Conservation (phyloP, 2,888 invertebrate genomes). For the Nycteola revayana region DNA sequence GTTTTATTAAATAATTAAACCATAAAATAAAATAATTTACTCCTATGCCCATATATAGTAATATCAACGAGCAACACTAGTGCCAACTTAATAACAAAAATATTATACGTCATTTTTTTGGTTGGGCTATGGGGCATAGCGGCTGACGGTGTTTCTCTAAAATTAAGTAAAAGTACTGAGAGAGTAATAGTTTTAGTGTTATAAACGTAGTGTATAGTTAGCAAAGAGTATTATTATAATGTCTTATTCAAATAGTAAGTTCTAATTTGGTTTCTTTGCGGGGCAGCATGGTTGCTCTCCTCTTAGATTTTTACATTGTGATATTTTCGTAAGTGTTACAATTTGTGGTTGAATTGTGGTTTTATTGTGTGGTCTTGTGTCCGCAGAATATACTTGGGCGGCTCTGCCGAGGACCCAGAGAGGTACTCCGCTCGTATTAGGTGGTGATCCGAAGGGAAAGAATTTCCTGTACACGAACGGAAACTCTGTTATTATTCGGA, state of each 20-base stretch:
- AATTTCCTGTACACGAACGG: constrained; percentile 98
- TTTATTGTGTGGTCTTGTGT: constrained; percentile 37
- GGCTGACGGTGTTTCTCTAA: constrained; percentile 70
- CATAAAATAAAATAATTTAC: constrained; percentile 11
- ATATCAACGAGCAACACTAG: constrained; percentile 43
- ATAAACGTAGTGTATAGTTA: constrained; percentile 50
- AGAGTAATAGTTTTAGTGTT: constrained; percentile 46
- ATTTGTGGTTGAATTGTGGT: constrained; percentile 26
- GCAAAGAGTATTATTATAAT: constrained; percentile 57
- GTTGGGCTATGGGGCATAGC: constrained; percentile 62
- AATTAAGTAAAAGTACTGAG: constrained; percentile 64
- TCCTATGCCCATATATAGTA: constrained; percentile 58
- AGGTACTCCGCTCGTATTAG: constrained; percentile 96
- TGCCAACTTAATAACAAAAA: constrained; percentile 53
- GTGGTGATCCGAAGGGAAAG: constrained; percentile 97
- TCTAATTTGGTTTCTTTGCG: constrained; percentile 29
- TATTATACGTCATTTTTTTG: constrained; percentile 67
- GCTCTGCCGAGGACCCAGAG: constrained; percentile 96
- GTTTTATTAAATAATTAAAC: no score
- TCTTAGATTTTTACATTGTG: constrained; percentile 28
- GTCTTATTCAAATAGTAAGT: constrained; percentile 79
- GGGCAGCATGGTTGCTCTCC: constrained; percentile 41
- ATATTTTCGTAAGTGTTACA: constrained; percentile 27
- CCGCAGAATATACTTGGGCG: constrained; percentile 93
- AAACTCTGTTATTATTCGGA: constrained; percentile 98